phyloP scores from a whole-genome alignment of 2,888 invertebrate genomes.

The Thelaira solivaga region DNA sequence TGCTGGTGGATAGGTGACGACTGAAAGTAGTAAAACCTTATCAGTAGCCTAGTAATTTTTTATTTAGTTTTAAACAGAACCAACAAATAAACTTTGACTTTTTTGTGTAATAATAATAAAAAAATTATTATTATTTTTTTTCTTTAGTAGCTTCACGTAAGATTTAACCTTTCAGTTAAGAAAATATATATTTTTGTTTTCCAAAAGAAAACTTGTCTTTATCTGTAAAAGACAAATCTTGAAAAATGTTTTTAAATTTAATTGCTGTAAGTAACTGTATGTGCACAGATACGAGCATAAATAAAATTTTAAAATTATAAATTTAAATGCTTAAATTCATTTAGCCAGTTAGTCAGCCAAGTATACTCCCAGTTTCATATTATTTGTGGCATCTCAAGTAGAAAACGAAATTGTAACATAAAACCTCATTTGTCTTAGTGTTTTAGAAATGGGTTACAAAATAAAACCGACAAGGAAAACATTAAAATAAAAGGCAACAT shows the following conservation, averaged over 20 bases:
- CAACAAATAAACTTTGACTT: no score
- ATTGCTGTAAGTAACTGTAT: not conserved
- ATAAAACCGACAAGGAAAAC: not conserved
- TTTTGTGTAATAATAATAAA: no score
- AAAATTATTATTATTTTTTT: no score
- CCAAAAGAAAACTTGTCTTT: slow-evolving; percentile 11
- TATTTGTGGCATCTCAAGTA: not conserved
- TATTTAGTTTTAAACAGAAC: no score
- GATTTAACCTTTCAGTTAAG: slow-evolving; percentile 24
- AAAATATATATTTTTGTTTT: not conserved
- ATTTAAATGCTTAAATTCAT: slow-evolving; percentile 1
- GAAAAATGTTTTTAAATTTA: slow-evolving; percentile 10
- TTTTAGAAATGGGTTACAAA: not conserved
- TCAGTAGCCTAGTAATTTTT: no score
- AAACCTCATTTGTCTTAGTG: slow-evolving; percentile 11
- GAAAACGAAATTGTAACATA: not conserved
- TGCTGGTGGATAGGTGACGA: not conserved
- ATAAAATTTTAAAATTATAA: not conserved
- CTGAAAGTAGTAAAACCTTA: not conserved
- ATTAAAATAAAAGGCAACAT: slow-evolving; percentile 1
- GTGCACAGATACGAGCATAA: not conserved
- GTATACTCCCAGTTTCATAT: no score
- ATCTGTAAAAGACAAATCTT: slow-evolving; percentile 50
- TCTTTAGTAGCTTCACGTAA: not conserved
- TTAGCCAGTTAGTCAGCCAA: not conserved